Evolutionary conservation across 2,113 vertebrate species (phyloP).

Genomic region (Scomber colias): DNA sequence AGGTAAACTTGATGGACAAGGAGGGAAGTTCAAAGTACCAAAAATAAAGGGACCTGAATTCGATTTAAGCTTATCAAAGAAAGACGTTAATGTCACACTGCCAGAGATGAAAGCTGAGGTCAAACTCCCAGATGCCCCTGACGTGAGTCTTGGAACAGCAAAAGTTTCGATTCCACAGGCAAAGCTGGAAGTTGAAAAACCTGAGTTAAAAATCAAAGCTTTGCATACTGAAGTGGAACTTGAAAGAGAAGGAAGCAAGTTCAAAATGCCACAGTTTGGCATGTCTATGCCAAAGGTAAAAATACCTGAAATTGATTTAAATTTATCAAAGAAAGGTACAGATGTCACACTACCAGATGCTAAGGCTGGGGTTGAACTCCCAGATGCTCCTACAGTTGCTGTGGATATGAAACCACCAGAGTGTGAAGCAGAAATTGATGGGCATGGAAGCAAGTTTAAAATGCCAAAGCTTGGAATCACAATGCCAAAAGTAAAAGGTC

Average conservation of each 20-base stretch:
- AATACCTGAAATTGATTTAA: constrained; percentile 37
- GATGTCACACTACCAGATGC: constrained; percentile 1
- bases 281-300: constrained; percentile 53
- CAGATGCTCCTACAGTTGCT: not conserved
- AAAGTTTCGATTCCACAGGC: constrained; percentile 43
- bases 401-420: not conserved
- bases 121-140: constrained; percentile 24
- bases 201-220: constrained; percentile 40
- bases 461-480: constrained; percentile 50
- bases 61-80: constrained; percentile 28
- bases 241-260: constrained; percentile 40
- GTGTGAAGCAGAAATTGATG: too few relatives aligned
- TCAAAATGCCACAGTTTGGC: constrained; percentile 61
- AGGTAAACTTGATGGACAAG: not conserved
- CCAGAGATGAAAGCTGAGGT: constrained; percentile 34
- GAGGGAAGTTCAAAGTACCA: constrained; percentile 39
- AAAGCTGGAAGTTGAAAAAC: constrained; percentile 45
- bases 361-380: constrained; percentile 11
- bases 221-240: constrained; percentile 10
- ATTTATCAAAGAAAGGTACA: constrained; percentile 32
- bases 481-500: constrained; percentile 37
- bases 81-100: not conserved
- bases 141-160: constrained; percentile 39
- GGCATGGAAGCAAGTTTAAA: constrained; percentile 41
- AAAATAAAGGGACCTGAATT: constrained; percentile 38